Evolutionary conservation across 2,113 vertebrate genomes (phyloP), one percentile per base, ranked within the genome.

Genomic region (Myxocyprinus asiaticus): DNA sequence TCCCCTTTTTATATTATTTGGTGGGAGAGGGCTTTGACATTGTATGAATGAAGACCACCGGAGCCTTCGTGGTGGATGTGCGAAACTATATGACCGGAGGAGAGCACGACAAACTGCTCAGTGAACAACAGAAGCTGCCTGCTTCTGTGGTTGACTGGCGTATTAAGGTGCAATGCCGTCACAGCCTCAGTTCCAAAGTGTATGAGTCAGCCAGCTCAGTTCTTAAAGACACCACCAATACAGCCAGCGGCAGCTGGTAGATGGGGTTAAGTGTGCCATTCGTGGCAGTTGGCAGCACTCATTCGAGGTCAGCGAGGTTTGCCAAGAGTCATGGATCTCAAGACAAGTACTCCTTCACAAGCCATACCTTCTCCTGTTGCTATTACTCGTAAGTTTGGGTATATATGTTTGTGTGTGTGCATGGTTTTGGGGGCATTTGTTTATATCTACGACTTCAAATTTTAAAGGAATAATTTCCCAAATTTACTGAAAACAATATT

Each of bases 11-110:
- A 43, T 76, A 88, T 82, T 86, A 87, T 65, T 83, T 88, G 62
- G 86, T 66, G 4, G 88, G 87, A 0, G 87, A 88, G 63, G 88
- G 88, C 10, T 88, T 88, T 4, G 45, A 88, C 2, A 66, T 90
- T 14, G 80, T 88, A 14, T 80, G 0, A 11, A 70, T 89, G 85
- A 43, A 79, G 74, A 81, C 73, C 47, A 84, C 12, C 0, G 86
- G 85, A 0, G 86, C 86, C 17, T 79, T 64, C 14, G 86, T 89
- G 68, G 77, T 86, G 47, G 70, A 89, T 17, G 15, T 86, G 44
- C 22, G 59, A 61, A 75, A 11, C 15, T 87, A 71, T 81, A 81
- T 85, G 83, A 14, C 6, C 0, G 86, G 85, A 0, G 86, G 87
- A 0, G 15, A 11, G 0, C 1, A 22, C 42, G 88, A 88, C 84